Evolutionary conservation across 2,888 invertebrate species (phyloP).

Genomic region (Psylliodes chrysocephalus): DNA sequence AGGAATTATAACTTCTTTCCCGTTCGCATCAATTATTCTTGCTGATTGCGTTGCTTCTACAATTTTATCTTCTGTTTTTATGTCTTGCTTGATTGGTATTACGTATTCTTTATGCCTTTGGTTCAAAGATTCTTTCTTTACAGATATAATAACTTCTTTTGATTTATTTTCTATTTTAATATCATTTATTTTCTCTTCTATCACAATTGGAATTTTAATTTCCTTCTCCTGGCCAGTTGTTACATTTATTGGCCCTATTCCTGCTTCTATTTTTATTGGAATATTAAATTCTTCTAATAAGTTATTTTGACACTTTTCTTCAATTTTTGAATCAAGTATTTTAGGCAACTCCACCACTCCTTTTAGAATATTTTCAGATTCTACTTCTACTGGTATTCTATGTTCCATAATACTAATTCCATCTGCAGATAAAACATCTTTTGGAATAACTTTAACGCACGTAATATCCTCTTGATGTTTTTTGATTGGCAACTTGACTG

Average conservation of each 20-base stretch:
- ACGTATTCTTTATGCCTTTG: too few species aligned
- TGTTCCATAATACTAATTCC: background rate
- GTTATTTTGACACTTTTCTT: background rate
- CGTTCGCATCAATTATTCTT: constrained; percentile 42
- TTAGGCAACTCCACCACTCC: background rate
- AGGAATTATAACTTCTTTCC: constrained; percentile 10
- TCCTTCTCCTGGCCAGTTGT: background rate
- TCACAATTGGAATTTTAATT: background rate
- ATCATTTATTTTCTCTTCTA: background rate
- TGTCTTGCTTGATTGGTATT: background rate
- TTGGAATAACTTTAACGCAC: background rate
- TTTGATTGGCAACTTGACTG: constrained; percentile 38
- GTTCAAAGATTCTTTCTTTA: background rate
- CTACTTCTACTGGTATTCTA: background rate
- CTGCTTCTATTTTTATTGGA: too few species aligned
- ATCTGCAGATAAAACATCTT: too few species aligned
- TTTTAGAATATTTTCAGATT: background rate
- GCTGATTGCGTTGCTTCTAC: background rate
- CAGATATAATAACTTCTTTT: constrained; percentile 10
- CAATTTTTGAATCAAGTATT: background rate
- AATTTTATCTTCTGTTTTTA: background rate
- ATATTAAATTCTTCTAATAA: background rate
- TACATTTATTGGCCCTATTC: too few species aligned
- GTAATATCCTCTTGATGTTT: constrained; percentile 10
- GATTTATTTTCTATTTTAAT: too few species aligned